These are phyloP conservation scores for Martes martes DNA, from an alignment of 2,113 vertebrate species.

Conservation along the genomic window DNA sequence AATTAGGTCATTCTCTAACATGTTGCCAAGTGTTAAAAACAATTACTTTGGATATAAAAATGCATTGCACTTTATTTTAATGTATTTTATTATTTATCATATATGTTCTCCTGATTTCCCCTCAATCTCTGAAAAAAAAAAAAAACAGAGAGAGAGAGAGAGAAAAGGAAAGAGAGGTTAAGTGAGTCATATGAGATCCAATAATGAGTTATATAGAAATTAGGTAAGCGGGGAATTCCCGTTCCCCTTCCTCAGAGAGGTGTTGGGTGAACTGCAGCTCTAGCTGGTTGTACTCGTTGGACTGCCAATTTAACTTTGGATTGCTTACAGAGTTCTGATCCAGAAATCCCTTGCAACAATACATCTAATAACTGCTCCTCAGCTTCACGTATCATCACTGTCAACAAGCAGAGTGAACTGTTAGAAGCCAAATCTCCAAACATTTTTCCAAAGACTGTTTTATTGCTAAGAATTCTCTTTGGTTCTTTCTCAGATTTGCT, in stretches of 20 bases:
- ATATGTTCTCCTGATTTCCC: not conserved
- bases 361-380: not conserved
- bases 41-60: not conserved
- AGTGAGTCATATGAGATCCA: not conserved
- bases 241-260: not conserved
- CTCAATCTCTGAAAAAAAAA: not conserved
- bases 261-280: not conserved
- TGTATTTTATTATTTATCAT: not conserved
- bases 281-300: not conserved
- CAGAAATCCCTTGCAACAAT: not conserved
- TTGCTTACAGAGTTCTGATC: not conserved
- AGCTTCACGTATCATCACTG: not conserved
- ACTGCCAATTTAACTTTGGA: not conserved
- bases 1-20: not conserved
- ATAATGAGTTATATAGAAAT: not conserved
- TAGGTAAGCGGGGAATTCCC: not conserved
- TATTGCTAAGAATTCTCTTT: not conserved
- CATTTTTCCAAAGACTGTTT: not conserved
- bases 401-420: not conserved
- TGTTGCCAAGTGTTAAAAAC: not conserved
- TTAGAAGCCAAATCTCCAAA: not conserved
- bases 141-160: not conserved
- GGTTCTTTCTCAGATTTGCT: not conserved
- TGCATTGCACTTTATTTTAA: not conserved
- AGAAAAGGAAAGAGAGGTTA: not conserved